A percentile compares a stretch with the other conserved stretches of the same genome.
These are phyloP conservation scores for Epinephelus awoara DNA, from an alignment of 2,797 vertebrate species.

Conservation along the genomic window DNA sequence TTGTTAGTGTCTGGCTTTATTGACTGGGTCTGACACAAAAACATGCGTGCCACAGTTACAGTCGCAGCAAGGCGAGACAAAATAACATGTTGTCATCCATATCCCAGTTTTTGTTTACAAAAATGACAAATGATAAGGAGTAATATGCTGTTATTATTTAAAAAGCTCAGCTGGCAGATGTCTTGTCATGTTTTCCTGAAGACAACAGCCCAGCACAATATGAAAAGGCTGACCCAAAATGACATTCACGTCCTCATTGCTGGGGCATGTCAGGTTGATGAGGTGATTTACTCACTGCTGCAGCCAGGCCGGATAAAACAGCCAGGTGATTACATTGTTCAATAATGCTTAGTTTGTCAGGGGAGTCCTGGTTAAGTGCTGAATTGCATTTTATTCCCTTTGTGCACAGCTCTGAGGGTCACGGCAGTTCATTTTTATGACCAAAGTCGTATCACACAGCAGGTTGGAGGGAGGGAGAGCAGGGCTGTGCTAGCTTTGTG, in stretches of 20 bases:
- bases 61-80: neutral
- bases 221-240: neutral
- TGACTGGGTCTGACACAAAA: slow-evolving; percentile 7
- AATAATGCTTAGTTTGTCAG: slow-evolving; percentile 6
- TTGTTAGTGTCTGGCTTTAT: slow-evolving; percentile 4
- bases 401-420: neutral
- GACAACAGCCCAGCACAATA: neutral
- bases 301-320: slow-evolving; percentile 4
- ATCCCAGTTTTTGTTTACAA: slow-evolving; percentile 38
- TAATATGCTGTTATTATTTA: slow-evolving; percentile 27
- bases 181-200: slow-evolving; percentile 22
- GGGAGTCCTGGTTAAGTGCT: slow-evolving; percentile 1
- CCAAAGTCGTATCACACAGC: slow-evolving; percentile 4
- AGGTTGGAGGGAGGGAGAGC: neutral
- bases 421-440: neutral
- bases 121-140: slow-evolving; percentile 30
- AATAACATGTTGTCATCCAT: slow-evolving; percentile 4
- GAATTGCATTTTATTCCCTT: slow-evolving; percentile 6
- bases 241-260: neutral
- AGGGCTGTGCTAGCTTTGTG: slow-evolving; percentile 7
- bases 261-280: slow-evolving; percentile 21
- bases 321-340: neutral
- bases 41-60: neutral
- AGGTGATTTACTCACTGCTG: slow-evolving; percentile 1
- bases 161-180: slow-evolving; percentile 22